Percentiles rank a stretch among this genome's conserved stretches.
phyloP scores from a whole-genome alignment of 2,888 invertebrate genomes.

The Rhabditophanes sp. region DNA sequence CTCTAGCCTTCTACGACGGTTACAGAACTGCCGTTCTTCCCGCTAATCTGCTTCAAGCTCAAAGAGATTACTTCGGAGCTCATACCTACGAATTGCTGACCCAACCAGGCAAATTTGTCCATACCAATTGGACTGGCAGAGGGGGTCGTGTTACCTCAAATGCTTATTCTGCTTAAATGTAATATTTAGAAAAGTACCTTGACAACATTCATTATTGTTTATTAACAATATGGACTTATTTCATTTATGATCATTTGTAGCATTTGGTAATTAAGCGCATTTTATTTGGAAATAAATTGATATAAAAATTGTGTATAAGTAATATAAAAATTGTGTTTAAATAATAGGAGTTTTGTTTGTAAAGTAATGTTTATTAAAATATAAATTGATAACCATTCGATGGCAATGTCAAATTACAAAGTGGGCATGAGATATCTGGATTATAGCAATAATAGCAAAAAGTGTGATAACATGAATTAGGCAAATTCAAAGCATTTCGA shows the following conservation, averaged over 20 bases:
- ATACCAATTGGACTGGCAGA: slow-evolving; percentile 98
- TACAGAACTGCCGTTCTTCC: slow-evolving; percentile 71
- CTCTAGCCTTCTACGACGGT: slow-evolving; percentile 90
- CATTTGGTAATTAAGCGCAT: too few species aligned
- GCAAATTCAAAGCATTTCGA: slow-evolving; percentile 4
- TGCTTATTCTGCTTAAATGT: slow-evolving; percentile 63
- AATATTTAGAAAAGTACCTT: too few species aligned
- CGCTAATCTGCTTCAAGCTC: slow-evolving; percentile 88
- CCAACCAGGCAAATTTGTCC: slow-evolving; percentile 71
- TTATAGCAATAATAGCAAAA: slow-evolving; percentile 11
- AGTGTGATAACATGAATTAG: slow-evolving; percentile 7
- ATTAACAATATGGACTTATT: too few species aligned
- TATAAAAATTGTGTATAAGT: too few species aligned
- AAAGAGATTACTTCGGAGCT: slow-evolving; percentile 93
- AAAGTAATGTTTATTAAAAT: too few species aligned
- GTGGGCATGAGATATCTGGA: slow-evolving; percentile 6
- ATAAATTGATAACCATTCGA: too few species aligned
- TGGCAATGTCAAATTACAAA: slow-evolving; percentile 7
- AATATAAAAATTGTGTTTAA: too few species aligned
- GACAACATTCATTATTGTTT: too few species aligned
- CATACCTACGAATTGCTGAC: slow-evolving; percentile 83
- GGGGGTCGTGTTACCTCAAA: slow-evolving; percentile 89
- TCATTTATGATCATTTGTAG: too few species aligned
- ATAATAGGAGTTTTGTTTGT: too few species aligned
- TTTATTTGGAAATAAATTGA: too few species aligned